Evolutionary conservation across 2,888 invertebrate genomes (phyloP).

Genomic region (Alitta virens): DNA sequence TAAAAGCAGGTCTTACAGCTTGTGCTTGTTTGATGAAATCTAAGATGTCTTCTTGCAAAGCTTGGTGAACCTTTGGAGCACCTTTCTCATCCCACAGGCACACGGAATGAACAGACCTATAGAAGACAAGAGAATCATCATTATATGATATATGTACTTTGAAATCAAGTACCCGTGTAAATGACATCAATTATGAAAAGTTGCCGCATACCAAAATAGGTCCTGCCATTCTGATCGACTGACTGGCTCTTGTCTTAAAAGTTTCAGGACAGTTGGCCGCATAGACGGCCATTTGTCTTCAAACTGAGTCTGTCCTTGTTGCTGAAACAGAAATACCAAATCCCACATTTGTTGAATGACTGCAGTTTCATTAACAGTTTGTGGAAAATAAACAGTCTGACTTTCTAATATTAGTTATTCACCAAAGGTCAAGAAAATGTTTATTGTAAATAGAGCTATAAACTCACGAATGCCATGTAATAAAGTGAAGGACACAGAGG

Average conservation of each 20-base stretch:
- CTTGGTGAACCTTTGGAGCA: conserved; percentile 81
- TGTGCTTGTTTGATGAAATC: conserved; percentile 93
- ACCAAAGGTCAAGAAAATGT: too few species aligned
- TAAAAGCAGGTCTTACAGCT: conserved; percentile 59
- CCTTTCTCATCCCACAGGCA: conserved; percentile 98
- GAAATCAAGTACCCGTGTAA: too few species aligned
- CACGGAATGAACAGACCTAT: conserved; percentile 82
- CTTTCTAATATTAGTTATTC: too few species aligned
- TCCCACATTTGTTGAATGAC: too few species aligned
- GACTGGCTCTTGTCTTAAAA: conserved; percentile 90
- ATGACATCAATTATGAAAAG: too few species aligned
- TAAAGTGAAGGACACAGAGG: too few species aligned
- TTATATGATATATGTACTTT: too few species aligned
- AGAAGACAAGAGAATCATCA: too few species aligned
- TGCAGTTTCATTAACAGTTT: too few species aligned
- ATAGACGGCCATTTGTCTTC: conserved; percentile 97
- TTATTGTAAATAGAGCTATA: too few species aligned
- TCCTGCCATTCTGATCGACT: conserved; percentile 96
- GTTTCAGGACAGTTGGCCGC: conserved; percentile 88
- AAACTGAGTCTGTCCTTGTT: conserved; percentile 77
- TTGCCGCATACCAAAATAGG: conserved; percentile 79
- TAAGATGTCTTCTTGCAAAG: conserved; percentile 86
- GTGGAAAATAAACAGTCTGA: too few species aligned
- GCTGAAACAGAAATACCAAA: conserved; percentile 62
- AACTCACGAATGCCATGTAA: too few species aligned